A percentile compares a stretch with the other conserved stretches of the same genome.
Evolutionary conservation across 2,113 vertebrate genomes (phyloP).

Genomic region (Indicator indicator): DNA sequence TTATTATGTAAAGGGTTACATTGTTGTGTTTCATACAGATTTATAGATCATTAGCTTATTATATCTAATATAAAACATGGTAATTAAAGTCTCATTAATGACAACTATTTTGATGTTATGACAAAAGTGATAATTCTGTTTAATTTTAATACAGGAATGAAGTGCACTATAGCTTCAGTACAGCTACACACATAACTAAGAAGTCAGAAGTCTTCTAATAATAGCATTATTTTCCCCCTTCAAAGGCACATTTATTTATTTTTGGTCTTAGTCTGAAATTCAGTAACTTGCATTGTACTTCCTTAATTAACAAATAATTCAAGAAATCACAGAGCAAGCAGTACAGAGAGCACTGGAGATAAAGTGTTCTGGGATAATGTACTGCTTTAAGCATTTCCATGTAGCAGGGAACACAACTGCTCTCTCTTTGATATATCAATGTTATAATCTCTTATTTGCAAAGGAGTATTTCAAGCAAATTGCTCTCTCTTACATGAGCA

Average conservation of each 20-base stretch:
- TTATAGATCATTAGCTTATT: conserved; percentile 72
- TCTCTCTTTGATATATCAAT: not conserved
- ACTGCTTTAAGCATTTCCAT: not conserved
- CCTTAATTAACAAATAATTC: not conserved
- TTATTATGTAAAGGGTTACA: conserved; percentile 50
- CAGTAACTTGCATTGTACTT: not conserved
- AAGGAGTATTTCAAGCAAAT: not conserved
- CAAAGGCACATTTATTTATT: conserved; percentile 9
- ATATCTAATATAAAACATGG: conserved; percentile 55
- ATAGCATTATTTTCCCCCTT: not conserved
- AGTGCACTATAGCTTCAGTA: conserved; percentile 47
- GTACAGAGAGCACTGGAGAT: not conserved
- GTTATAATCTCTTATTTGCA: not conserved
- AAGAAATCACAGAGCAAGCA: not conserved
- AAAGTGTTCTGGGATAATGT: not conserved
- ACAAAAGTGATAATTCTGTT: conserved; percentile 49
- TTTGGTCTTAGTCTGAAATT: not conserved
- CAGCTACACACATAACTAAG: conserved; percentile 37
- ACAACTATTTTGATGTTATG: conserved; percentile 54
- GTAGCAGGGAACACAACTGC: not conserved
- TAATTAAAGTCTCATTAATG: conserved; percentile 66
- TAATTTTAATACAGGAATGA: conserved; percentile 54
- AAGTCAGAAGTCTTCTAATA: not conserved
- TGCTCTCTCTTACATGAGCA: not conserved
- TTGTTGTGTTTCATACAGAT: conserved; percentile 51